These are phyloP conservation scores for Leptodactylus fuscus DNA, from an alignment of 2,113 vertebrate species.

Conservation along the genomic window DNA sequence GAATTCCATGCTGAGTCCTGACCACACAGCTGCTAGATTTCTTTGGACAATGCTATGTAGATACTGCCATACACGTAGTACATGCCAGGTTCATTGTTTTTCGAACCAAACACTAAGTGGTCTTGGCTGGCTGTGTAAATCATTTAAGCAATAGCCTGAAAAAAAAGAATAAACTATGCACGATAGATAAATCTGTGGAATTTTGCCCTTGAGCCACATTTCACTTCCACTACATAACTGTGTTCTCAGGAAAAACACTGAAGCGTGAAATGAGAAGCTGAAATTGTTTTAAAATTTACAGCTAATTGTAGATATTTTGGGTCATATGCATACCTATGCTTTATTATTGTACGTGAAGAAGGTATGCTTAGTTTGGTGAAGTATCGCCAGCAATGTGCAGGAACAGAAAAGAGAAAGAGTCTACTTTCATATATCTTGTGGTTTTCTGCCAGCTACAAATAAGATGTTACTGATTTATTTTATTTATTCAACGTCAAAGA, in stretches of 20 bases:
- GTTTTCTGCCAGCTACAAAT: constrained; percentile 25
- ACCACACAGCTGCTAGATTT: too few relatives aligned
- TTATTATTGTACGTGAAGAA: constrained; percentile 5
- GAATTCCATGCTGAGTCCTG: too few relatives aligned
- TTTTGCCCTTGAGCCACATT: constrained; percentile 44
- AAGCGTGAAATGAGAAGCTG: constrained; percentile 42
- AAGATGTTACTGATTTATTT: neutral
- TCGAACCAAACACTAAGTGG: neutral
- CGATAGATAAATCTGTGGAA: constrained; percentile 14
- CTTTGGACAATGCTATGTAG: neutral
- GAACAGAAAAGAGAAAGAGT: neutral
- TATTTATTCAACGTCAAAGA: neutral
- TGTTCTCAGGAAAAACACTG: constrained; percentile 27
- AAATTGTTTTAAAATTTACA: constrained; percentile 47
- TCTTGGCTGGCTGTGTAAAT: neutral
- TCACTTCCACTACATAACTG: constrained; percentile 11
- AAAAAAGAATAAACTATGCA: constrained; percentile 16
- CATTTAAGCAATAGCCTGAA: constrained; percentile 1
- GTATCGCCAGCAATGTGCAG: neutral
- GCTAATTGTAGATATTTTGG: constrained; percentile 46
- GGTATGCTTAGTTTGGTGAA: neutral
- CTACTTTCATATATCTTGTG: neutral
- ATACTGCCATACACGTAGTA: neutral
- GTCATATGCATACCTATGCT: constrained; percentile 1
- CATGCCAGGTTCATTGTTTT: neutral